Percentiles rank a stretch among this genome's conserved stretches.
These are phyloP conservation scores for Drosophila erecta DNA, from an alignment of 1,140 invertebrate species.

Conservation along the genomic window DNA sequence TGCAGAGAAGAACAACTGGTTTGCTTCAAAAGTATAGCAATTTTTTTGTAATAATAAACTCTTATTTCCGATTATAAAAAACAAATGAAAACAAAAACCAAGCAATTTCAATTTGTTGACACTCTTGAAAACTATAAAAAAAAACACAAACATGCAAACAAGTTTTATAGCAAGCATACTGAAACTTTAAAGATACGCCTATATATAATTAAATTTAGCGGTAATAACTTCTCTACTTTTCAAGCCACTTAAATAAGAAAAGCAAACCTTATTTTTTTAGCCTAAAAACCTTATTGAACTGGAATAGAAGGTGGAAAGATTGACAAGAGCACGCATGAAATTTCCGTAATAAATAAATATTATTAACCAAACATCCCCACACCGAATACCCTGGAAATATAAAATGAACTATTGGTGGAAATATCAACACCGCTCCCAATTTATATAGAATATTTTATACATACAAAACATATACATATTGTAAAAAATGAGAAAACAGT, in stretches of 20 bases:
- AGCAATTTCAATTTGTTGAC: constrained; percentile 48
- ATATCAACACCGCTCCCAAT: constrained; percentile 68
- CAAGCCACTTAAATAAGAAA: constrained; percentile 57
- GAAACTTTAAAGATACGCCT: constrained; percentile 41
- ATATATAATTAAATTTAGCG: constrained; percentile 60
- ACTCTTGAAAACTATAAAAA: constrained; percentile 23
- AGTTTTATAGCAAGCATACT: constrained; percentile 58
- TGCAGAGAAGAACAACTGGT: constrained; percentile 12
- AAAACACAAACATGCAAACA: constrained; percentile 35
- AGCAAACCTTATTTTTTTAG: constrained; percentile 54
- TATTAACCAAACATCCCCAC: constrained; percentile 52
- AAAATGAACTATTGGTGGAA: constrained; percentile 56
- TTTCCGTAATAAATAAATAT: constrained; percentile 54
- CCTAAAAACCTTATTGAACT: constrained; percentile 32
- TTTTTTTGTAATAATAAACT: constrained; percentile 50
- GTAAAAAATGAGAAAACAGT: constrained; percentile 54
- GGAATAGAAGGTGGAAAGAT: constrained; percentile 13
- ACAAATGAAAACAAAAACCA: constrained; percentile 29
- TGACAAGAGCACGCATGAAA: constrained; percentile 66
- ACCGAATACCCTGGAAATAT: constrained; percentile 37
- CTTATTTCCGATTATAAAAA: constrained; percentile 47
- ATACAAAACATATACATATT: constrained; percentile 62
- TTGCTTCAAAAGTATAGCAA: constrained; percentile 43
- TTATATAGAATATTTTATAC: constrained; percentile 78
- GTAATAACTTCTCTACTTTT: constrained; percentile 61